Conservation (phyloP, 2,888 invertebrate species). For the Ditylenchus weischeri region DNA sequence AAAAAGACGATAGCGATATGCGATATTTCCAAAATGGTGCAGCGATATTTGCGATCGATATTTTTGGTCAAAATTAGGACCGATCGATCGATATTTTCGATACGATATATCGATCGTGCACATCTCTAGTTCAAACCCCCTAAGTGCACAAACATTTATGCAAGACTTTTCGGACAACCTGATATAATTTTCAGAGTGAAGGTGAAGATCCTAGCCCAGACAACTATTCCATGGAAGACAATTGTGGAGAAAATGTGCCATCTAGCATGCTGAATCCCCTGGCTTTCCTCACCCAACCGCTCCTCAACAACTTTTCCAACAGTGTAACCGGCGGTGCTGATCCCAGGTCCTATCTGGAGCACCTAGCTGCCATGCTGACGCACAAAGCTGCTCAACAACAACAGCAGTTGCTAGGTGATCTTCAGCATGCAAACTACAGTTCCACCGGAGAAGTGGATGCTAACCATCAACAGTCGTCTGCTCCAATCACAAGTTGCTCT, state of each 20-base stretch:
- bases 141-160: too few relatives aligned
- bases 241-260: neutral
- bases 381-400: too few relatives aligned
- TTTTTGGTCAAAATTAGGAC: too few relatives aligned
- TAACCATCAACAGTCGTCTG: neutral
- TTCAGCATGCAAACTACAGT: too few relatives aligned
- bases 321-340: neutral
- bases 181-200: constrained; percentile 12
- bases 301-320: constrained; percentile 1
- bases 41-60: too few relatives aligned
- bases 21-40: too few relatives aligned
- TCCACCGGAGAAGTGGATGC: neutral
- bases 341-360: neutral
- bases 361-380: neutral
- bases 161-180: too few relatives aligned
- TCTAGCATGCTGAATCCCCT: neutral
- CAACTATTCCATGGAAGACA: constrained; percentile 3
- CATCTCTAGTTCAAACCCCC: too few relatives aligned
- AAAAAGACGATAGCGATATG: too few relatives aligned
- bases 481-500: neutral
- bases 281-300: neutral
- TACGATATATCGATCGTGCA: too few relatives aligned
- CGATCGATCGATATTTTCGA: too few relatives aligned
- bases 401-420: too few relatives aligned
- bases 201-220: constrained; percentile 16